Percentiles rank a stretch among this genome's conserved stretches.
phyloP scores from a whole-genome alignment of 2,888 invertebrate genomes.

The Eupelmus urozonus region DNA sequence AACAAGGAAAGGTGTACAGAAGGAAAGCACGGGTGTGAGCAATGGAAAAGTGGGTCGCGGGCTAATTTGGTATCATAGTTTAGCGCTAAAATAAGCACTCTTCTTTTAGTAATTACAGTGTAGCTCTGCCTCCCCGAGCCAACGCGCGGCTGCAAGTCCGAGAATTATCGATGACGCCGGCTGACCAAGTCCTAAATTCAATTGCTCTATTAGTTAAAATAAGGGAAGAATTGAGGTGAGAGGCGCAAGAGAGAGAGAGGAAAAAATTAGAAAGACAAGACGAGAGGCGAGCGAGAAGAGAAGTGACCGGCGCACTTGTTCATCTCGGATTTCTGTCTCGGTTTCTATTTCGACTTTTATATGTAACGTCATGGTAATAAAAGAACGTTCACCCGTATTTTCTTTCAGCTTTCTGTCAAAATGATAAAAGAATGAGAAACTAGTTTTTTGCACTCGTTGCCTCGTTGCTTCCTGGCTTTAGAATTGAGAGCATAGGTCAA shows the following conservation, averaged over 20 bases:
- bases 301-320: slow-evolving; percentile 1
- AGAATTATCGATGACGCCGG: no score
- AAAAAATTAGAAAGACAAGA: background rate
- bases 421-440: no score
- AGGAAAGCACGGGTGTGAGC: background rate
- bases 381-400: background rate
- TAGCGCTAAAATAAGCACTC: slow-evolving; percentile 28
- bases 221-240: background rate
- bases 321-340: slow-evolving; percentile 26
- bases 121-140: background rate
- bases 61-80: slow-evolving; percentile 63
- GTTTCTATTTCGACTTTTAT: slow-evolving; percentile 21
- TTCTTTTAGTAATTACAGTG: background rate
- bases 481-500: no score
- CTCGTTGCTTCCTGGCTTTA: background rate
- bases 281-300: background rate
- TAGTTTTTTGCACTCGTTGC: background rate
- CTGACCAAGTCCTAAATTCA: no score
- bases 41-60: slow-evolving; percentile 62
- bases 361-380: background rate
- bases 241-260: background rate
- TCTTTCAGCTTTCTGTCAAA: slow-evolving; percentile 20
- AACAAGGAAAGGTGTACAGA: background rate
- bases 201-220: no score
- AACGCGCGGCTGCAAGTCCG: no score